These are phyloP conservation scores for Rhinolophus ferrumequinum DNA, from an alignment of 2,113 vertebrate genomes.

Conservation along the genomic window DNA sequence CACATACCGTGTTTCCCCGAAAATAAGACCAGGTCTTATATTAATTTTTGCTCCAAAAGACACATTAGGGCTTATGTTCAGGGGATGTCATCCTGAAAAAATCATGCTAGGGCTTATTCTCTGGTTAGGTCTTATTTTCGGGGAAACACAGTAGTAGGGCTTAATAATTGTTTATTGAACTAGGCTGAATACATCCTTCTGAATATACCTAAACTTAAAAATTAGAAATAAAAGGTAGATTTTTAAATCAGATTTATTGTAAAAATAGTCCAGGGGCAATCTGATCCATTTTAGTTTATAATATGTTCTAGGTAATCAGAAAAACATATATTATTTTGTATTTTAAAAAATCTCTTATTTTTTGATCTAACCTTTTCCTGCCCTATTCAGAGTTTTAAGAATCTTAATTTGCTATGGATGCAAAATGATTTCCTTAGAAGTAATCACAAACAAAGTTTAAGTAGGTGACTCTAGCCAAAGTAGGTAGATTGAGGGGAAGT, in stretches of 20 bases:
- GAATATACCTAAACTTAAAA: not conserved
- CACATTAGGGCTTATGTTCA: too few relatives aligned
- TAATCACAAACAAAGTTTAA: not conserved
- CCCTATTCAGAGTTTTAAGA: not conserved
- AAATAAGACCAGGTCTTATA: too few relatives aligned
- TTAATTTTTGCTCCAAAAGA: too few relatives aligned
- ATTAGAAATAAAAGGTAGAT: not conserved
- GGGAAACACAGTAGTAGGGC: not conserved
- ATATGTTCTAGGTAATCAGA: not conserved
- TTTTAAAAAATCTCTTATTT: not conserved
- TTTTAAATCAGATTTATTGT: not conserved
- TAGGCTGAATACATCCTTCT: not conserved
- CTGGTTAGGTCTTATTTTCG: too few relatives aligned
- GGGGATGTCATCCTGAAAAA: too few relatives aligned
- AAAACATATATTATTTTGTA: too few relatives aligned
- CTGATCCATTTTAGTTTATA: not conserved
- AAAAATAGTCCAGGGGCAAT: not conserved
- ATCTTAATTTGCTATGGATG: not conserved
- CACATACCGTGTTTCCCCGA: not conserved
- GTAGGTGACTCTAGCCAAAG: not conserved
- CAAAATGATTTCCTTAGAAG: constrained; percentile 11
- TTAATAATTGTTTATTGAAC: not conserved
- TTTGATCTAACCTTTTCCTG: not conserved
- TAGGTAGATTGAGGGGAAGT: not conserved
- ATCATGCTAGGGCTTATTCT: too few relatives aligned